Percentiles rank a stretch among this genome's conserved stretches.
These are phyloP conservation scores for Pampus argenteus DNA, from an alignment of 2,797 vertebrate genomes.

Conservation along the genomic window DNA sequence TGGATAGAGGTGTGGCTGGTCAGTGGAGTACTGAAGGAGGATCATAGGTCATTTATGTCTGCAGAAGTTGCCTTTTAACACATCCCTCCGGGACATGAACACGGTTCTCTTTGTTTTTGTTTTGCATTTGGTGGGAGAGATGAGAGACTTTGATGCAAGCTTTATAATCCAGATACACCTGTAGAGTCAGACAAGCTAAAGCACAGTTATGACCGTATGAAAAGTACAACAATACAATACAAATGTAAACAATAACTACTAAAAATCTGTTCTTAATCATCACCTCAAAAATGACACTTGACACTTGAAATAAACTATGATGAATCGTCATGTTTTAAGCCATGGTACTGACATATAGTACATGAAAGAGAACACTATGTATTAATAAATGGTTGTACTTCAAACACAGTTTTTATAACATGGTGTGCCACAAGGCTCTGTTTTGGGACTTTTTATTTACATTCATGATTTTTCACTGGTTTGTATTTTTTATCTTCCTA, in stretches of 20 bases:
- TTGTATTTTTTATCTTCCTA: too few relatives aligned
- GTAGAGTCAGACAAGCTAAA: not conserved
- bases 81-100: not conserved
- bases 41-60: not conserved
- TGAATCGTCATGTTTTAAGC: not conserved
- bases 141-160: not conserved
- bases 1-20: not conserved
- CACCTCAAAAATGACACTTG: not conserved
- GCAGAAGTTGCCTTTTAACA: conserved; percentile 1
- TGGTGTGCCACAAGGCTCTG: too few relatives aligned
- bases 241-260: too few relatives aligned
- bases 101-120: not conserved
- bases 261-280: not conserved
- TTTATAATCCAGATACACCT: not conserved
- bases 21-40: not conserved
- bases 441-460: too few relatives aligned
- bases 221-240: not conserved
- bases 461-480: too few relatives aligned
- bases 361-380: too few relatives aligned
- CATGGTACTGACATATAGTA: not conserved
- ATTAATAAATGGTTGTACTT: too few relatives aligned
- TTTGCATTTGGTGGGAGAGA: not conserved
- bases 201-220: not conserved
- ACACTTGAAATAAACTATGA: not conserved
- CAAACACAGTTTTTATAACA: too few relatives aligned